These are phyloP conservation scores for Acanthurus tractus DNA, from an alignment of 2,797 vertebrate species.

Conservation along the genomic window DNA sequence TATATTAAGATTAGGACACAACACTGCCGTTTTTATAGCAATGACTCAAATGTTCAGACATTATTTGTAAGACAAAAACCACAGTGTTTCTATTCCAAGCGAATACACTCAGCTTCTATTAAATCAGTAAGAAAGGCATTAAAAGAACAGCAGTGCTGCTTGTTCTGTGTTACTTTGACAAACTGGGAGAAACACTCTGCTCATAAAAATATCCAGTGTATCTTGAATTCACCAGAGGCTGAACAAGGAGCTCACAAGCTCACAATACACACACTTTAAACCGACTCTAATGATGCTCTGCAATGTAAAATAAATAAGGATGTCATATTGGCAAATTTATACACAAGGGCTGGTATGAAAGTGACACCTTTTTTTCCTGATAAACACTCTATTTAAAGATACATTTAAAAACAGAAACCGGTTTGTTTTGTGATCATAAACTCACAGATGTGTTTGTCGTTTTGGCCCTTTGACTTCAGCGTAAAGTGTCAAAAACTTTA, in stretches of 20 bases:
- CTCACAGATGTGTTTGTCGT: no score
- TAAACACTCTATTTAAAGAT: no score
- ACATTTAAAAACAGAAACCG: no score
- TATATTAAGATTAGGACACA: background rate
- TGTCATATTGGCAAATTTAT: background rate
- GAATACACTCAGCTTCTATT: constrained; percentile 61
- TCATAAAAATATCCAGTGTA: constrained; percentile 62
- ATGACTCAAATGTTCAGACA: constrained; percentile 42
- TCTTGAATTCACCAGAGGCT: constrained; percentile 46
- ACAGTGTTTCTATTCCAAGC: constrained; percentile 44
- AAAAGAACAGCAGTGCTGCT: constrained; percentile 23
- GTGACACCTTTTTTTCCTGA: no score
- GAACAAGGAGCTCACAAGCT: constrained; percentile 11
- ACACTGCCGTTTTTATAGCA: background rate
- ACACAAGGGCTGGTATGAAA: background rate
- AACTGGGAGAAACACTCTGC: constrained; percentile 28
- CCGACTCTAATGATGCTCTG: constrained; percentile 23
- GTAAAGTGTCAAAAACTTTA: no score
- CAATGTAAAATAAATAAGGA: constrained; percentile 17
- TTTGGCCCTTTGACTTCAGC: no score
- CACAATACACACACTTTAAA: no score
- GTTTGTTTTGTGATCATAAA: no score
- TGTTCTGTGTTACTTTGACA: constrained; percentile 37
- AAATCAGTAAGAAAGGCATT: constrained; percentile 54
- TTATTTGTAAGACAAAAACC: constrained; percentile 58